phyloP scores from a whole-genome alignment of 2,888 invertebrate species.

The Junonia oenone region DNA sequence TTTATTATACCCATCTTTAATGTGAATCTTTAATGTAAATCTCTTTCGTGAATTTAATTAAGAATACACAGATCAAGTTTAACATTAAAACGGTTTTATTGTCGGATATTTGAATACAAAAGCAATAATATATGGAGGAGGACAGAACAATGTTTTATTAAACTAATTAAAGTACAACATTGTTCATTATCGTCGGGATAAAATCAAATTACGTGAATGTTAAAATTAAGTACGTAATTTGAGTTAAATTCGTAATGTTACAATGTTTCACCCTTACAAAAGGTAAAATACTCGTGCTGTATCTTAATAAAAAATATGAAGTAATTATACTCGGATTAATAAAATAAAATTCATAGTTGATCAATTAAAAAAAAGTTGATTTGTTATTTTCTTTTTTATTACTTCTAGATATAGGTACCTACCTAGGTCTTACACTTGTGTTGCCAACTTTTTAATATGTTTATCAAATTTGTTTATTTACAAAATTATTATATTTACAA shows the following conservation, averaged over 20 bases:
- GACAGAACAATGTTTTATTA: slow-evolving; percentile 17
- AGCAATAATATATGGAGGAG: slow-evolving; percentile 5
- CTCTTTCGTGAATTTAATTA: not conserved
- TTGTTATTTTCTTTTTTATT: too few relatives aligned
- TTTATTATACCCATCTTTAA: not conserved
- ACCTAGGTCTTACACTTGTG: too few relatives aligned
- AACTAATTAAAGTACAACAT: slow-evolving; percentile 26
- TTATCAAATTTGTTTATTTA: too few relatives aligned
- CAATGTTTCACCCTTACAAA: not conserved
- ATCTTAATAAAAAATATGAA: slow-evolving; percentile 16
- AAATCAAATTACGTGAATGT: slow-evolving; percentile 30
- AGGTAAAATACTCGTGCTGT: slow-evolving; percentile 3
- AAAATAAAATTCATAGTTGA: too few relatives aligned
- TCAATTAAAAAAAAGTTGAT: too few relatives aligned
- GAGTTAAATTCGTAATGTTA: slow-evolving; percentile 9
- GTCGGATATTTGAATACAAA: not conserved
- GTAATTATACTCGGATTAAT: not conserved
- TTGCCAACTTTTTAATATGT: too few relatives aligned
- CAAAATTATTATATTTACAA: too few relatives aligned
- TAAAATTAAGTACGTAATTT: slow-evolving; percentile 16
- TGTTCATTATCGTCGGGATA: slow-evolving; percentile 23
- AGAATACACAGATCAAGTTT: not conserved
- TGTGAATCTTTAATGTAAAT: not conserved
- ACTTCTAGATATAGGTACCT: too few relatives aligned
- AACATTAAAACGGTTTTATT: not conserved